Evolutionary conservation across 2,113 vertebrate species (phyloP).

Genomic region (Tympanuchus pallidicinctus): DNA sequence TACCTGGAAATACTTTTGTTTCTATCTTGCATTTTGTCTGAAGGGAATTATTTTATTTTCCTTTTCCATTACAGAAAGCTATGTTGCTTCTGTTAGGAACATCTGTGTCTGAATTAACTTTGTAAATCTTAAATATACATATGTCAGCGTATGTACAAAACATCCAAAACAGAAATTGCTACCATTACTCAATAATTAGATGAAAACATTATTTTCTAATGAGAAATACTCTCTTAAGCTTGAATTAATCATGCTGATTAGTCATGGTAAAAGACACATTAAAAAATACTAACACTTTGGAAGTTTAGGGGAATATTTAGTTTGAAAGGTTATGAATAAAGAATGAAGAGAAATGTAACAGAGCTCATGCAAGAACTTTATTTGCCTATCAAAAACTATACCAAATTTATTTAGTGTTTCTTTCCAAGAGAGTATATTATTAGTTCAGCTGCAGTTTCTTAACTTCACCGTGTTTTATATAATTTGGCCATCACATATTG

Average conservation of each 20-base stretch:
- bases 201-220: constrained; percentile 38
- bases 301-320: constrained; percentile 68
- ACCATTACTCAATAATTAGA: background rate
- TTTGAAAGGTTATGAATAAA: constrained; percentile 62
- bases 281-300: constrained; percentile 58
- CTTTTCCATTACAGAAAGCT: constrained; percentile 10
- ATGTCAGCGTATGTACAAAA: background rate
- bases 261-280: constrained; percentile 46
- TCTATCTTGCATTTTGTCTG: background rate
- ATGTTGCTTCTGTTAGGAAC: constrained; percentile 1
- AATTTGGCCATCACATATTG: constrained; percentile 73
- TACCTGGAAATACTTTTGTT: background rate
- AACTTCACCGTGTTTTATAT: constrained; percentile 80
- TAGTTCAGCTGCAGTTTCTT: constrained; percentile 84
- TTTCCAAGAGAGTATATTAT: constrained; percentile 79
- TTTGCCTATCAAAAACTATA: constrained; percentile 75
- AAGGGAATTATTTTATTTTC: background rate
- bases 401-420: constrained; percentile 77
- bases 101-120: background rate
- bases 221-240: constrained; percentile 12
- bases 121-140: background rate
- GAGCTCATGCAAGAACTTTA: constrained; percentile 70
- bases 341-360: constrained; percentile 59
- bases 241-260: constrained; percentile 13
- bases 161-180: constrained; percentile 4